Percentiles rank a stretch among this genome's conserved stretches.
These are phyloP conservation scores for Criorhina ranunculi DNA, from an alignment of 2,888 invertebrate species.

Conservation along the genomic window DNA sequence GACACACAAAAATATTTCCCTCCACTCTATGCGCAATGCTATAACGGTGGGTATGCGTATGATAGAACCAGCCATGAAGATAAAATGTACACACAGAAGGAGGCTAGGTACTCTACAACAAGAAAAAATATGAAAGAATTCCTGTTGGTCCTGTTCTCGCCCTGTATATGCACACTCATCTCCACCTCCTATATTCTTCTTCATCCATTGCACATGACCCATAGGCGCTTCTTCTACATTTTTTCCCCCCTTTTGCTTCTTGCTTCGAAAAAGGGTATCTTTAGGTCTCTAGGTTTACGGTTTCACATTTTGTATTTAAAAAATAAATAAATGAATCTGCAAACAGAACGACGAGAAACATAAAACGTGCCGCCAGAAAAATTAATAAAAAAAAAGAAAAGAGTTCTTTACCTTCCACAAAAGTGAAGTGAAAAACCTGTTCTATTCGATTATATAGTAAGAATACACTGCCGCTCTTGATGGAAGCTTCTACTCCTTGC, in stretches of 20 bases:
- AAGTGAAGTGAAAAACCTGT: conserved; percentile 64
- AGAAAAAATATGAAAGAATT: conserved; percentile 21
- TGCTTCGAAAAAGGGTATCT: conserved; percentile 66
- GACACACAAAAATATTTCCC: conserved; percentile 34
- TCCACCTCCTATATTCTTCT: conserved; percentile 25
- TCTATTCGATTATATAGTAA: conserved; percentile 47
- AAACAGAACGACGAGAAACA: conserved; percentile 38
- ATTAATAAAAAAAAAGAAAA: conserved; percentile 4
- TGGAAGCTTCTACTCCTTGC: conserved; percentile 35
- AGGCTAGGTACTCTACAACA: not conserved
- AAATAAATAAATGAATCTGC: conserved; percentile 32
- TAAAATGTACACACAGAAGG: conserved; percentile 16
- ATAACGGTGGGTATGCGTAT: conserved; percentile 10
- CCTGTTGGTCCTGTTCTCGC: conserved; percentile 51
- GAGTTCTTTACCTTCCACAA: conserved; percentile 28
- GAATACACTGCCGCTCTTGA: conserved; percentile 3
- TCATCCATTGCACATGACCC: conserved; percentile 62
- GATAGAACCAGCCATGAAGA: conserved; percentile 33
- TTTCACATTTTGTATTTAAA: conserved; percentile 55
- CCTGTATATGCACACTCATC: conserved; percentile 6
- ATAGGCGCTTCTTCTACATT: conserved; percentile 65
- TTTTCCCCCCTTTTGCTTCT: conserved; percentile 20
- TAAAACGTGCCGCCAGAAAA: conserved; percentile 47
- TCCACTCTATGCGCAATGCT: conserved; percentile 10
- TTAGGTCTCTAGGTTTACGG: conserved; percentile 76